Conservation (phyloP, 2,113 vertebrate species). For the Platysteira castanea region DNA sequence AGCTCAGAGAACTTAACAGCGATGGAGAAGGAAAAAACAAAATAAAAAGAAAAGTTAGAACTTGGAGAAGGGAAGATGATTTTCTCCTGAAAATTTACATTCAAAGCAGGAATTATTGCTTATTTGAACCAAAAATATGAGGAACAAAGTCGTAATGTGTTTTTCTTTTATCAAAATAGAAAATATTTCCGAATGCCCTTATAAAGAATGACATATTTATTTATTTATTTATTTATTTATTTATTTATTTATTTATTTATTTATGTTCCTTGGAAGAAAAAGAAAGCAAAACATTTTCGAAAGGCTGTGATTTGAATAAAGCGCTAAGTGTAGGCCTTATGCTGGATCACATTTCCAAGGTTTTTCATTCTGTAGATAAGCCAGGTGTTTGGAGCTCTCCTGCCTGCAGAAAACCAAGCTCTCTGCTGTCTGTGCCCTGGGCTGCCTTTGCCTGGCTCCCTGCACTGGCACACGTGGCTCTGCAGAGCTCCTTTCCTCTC, state of each 20-base stretch:
- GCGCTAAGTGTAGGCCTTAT: not conserved
- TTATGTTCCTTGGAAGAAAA: not conserved
- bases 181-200: not conserved
- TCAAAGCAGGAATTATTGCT: not conserved
- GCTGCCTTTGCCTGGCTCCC: not conserved
- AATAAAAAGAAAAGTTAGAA: not conserved
- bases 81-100: not conserved
- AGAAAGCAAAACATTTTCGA: not conserved
- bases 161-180: not conserved
- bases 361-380: not conserved
- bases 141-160: not conserved
- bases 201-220: accelerated
- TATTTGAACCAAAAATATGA: not conserved
- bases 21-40: not conserved
- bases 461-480: not conserved
- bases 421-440: not conserved
- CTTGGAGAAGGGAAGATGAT: not conserved
- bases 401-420: not conserved
- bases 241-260: not conserved
- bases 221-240: not conserved
- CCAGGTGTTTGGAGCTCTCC: not conserved
- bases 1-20: not conserved
- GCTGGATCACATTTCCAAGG: not conserved
- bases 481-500: not conserved
- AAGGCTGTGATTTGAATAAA: not conserved